phyloP scores from a whole-genome alignment of 2,888 invertebrate species.

The Psylliodes chrysocephalus region DNA sequence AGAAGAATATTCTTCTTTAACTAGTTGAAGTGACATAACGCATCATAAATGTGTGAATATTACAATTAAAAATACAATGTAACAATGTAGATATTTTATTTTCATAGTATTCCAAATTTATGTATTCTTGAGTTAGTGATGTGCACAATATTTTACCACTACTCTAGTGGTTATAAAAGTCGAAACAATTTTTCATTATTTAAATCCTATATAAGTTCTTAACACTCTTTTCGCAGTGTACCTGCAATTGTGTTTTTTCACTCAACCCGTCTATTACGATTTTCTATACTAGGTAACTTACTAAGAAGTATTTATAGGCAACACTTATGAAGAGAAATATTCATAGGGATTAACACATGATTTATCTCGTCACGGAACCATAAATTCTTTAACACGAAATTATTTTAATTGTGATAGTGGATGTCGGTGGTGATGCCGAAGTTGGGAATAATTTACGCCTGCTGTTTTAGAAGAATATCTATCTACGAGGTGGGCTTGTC shows the following conservation, averaged over 20 bases:
- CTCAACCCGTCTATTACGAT: constrained; percentile 38
- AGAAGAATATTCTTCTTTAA: no score
- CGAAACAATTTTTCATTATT: no score
- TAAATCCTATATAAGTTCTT: no score
- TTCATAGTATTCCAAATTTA: no score
- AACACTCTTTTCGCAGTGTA: constrained; percentile 27
- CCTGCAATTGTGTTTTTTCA: constrained; percentile 42
- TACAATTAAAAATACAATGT: no score
- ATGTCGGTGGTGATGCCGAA: constrained; percentile 18
- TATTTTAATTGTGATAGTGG: constrained; percentile 36
- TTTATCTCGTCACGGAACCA: constrained; percentile 38
- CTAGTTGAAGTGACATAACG: no score
- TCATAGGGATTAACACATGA: constrained; percentile 37
- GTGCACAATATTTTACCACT: no score
- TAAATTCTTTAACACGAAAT: constrained; percentile 31
- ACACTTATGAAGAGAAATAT: constrained; percentile 26
- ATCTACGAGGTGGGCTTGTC: constrained; percentile 13
- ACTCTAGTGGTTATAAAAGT: no score
- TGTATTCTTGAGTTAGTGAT: no score
- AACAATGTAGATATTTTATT: no score
- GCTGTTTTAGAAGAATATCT: constrained; percentile 17
- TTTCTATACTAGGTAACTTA: constrained; percentile 40
- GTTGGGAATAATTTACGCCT: constrained; percentile 23
- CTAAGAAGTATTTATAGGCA: constrained; percentile 39
- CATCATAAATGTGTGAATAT: no score